Base-by-base conservation (phyloP, 2,113 vertebrate genomes). In the Corapipo altera region DNA sequence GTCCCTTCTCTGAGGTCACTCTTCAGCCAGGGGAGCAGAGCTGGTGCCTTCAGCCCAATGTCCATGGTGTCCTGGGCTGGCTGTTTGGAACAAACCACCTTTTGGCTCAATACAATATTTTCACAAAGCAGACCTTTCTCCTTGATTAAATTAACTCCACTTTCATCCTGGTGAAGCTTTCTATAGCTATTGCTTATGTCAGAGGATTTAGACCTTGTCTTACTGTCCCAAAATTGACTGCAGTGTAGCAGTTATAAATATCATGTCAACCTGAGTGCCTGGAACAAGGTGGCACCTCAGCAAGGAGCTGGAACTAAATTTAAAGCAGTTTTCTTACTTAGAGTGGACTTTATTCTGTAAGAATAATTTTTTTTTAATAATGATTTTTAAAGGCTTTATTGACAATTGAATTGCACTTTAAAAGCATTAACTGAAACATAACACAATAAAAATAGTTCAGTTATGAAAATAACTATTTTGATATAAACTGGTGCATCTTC, bases 241-340 rank as follows among this genome's bases (percentile, higher is more conserved):
- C 43, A 69, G 41, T 23, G 39, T 30, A 33, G 71, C 48, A 55
- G 43, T 51, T 72, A 7, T 22, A 80, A 82, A 30, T 51, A 75
- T 39, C 1, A 0, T 3, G 26, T 59, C 70, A 69, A 4, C 39
- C 12, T 64, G 23, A 76, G 79, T 48, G 23, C 49, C 18, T 51
- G n/a, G 37, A 35, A 48, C 58, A 35, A 59, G 52, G 62, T 15
- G 59, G 21, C 17, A 48, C 17, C 21, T 59, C 39, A 65, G 35
- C 49, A 55, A 83, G 41, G 19, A 71, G 15, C 12, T 82, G 66
- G 21, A 97, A 96, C 85, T 95, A 80, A 87, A 93, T 88, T 88
- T 71, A 89, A 91, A 96, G 55, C 83, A 87, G 61, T 96, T 89
- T 93, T 95, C 79, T 88, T 94, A 77, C 66, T 91, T 96, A 88